Evolutionary conservation across 1,140 invertebrate species (phyloP), one percentile per base, ranked within the genome.

Genomic region (Hypsibius dujardini): DNA sequence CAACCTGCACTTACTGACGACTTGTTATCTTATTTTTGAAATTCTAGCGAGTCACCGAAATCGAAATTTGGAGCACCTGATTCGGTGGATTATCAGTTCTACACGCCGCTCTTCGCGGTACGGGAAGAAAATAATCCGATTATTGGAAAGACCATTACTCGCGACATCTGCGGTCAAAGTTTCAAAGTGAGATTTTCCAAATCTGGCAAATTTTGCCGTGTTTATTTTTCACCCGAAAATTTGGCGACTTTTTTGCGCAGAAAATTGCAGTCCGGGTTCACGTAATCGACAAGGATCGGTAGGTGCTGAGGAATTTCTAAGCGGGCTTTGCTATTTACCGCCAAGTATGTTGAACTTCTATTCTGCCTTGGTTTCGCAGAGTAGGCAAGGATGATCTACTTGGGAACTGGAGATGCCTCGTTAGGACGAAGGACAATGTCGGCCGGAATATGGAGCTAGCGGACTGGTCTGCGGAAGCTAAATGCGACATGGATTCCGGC

Each of bases 201-300:
- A 42, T 7, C 7, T 67, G 7, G 42, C 62, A 67, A 67, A 67
- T 3, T 42, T 67, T 12, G 62, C 7, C 3, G 42, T n/a, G n/a
- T n/a, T n/a, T n/a, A n/a, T n/a, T n/a, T n/a, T n/a, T n/a, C n/a
- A n/a, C n/a, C 62, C 62, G 62, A 12, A 7, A 14, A 7, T 12
- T 14, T 67, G 7, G n/a, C 50, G 50, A 56, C 50, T 7, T 67
- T 67, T 7, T 67, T 67, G 12, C 7, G 62, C 62, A 67, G 62
- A 7, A 67, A 67, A 42, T 67, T 3, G 7, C 3, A 67, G 62
- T 67, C 3, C 62, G 62, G 12, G 62, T 67, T 7, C 62, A 67
- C 62, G 62, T 67, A 12, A 42, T 67, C 7, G 62, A 67, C 45
- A 12, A 67, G 12, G 62, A 67, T 42, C 12, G 62, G 62, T 67